These are phyloP conservation scores for Tylochromis polylepis DNA, from an alignment of 2,113 vertebrate genomes.

Conservation along the genomic window DNA sequence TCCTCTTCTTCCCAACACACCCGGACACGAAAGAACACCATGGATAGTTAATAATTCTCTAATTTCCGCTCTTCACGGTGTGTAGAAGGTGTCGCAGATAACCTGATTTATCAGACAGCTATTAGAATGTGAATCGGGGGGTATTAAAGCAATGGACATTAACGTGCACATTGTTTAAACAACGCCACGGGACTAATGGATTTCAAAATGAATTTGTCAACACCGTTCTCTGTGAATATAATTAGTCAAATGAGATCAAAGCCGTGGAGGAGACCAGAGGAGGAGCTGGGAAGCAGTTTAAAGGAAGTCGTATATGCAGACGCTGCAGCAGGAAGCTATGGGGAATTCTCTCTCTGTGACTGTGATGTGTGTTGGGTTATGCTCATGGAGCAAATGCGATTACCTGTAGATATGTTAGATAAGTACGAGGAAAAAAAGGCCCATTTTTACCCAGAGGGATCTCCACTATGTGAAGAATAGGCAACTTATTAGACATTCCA, in stretches of 20 bases:
- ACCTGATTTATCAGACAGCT: slow-evolving; percentile 76
- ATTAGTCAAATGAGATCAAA: slow-evolving; percentile 70
- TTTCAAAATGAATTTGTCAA: slow-evolving; percentile 80
- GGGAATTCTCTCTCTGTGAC: background rate
- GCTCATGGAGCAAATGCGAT: slow-evolving; percentile 3
- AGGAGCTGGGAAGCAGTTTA: slow-evolving; percentile 24
- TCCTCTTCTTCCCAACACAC: slow-evolving; percentile 40
- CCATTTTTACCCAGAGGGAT: slow-evolving; percentile 70
- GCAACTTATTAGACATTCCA: background rate
- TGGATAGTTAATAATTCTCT: slow-evolving; percentile 74
- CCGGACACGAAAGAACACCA: slow-evolving; percentile 56
- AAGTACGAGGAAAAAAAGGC: slow-evolving; percentile 49
- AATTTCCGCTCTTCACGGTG: slow-evolving; percentile 73
- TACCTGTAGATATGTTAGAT: background rate
- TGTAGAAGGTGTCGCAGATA: slow-evolving; percentile 73
- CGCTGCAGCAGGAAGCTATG: background rate
- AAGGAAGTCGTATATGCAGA: background rate
- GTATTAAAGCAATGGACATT: slow-evolving; percentile 73
- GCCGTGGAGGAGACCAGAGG: slow-evolving; percentile 29
- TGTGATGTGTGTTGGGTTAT: background rate
- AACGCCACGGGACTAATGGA: slow-evolving; percentile 74
- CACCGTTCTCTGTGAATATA: slow-evolving; percentile 67
- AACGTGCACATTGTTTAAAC: slow-evolving; percentile 74
- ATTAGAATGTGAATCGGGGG: slow-evolving; percentile 73
- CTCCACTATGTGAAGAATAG: slow-evolving; percentile 78